These are phyloP conservation scores for Oryctes rhinoceros DNA, from an alignment of 1,140 invertebrate genomes.

Conservation along the genomic window DNA sequence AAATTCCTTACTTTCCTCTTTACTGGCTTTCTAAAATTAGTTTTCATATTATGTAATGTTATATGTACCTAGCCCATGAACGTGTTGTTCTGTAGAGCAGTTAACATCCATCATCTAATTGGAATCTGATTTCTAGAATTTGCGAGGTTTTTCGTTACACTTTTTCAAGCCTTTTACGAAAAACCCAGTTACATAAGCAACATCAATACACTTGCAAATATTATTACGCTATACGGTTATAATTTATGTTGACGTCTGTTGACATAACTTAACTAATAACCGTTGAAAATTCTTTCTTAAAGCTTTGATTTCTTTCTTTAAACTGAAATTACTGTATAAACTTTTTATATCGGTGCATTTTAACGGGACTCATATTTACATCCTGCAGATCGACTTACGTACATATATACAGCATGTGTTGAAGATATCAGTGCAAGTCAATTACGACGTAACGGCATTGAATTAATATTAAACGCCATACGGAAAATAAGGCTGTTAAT, in stretches of 20 bases:
- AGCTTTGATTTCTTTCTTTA: background rate
- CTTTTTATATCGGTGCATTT: background rate
- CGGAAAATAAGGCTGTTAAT: background rate
- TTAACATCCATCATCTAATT: no score
- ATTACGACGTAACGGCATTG: background rate
- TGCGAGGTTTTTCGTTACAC: no score
- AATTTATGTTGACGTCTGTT: background rate
- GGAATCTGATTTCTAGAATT: no score
- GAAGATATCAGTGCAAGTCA: background rate
- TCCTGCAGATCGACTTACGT: background rate
- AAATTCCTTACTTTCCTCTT: no score
- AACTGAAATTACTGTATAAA: constrained; percentile 14
- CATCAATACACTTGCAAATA: background rate
- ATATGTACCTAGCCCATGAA: no score
- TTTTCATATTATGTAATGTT: no score
- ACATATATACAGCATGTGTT: constrained; percentile 17
- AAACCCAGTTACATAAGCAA: no score
- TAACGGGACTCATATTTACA: constrained; percentile 14
- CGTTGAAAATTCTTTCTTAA: constrained; percentile 5
- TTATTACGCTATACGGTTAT: background rate
- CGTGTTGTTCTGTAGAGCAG: no score
- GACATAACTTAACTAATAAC: background rate
- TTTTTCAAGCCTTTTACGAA: no score
- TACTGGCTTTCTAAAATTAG: no score
- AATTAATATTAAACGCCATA: background rate